Evolutionary conservation across 2,888 invertebrate genomes (phyloP).

Genomic region (Stegophylla sp.): DNA sequence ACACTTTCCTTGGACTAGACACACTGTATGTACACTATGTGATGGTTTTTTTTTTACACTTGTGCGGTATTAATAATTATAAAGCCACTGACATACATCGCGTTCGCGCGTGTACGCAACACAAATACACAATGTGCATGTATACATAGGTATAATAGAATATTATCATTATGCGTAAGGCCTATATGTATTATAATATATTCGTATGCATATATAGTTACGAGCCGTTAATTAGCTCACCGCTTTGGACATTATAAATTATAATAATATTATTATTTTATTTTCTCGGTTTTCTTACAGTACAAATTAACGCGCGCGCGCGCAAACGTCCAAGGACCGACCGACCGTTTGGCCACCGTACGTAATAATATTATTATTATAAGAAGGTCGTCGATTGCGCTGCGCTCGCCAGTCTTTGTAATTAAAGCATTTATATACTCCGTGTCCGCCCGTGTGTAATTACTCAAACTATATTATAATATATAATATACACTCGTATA

Average conservation of each 20-base stretch:
- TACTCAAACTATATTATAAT: background rate
- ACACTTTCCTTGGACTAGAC: too few species aligned
- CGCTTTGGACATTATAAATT: background rate
- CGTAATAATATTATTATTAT: background rate
- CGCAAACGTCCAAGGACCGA: slow-evolving; percentile 20
- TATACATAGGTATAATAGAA: background rate
- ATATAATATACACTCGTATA: too few species aligned
- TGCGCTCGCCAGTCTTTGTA: background rate
- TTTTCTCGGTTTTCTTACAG: background rate
- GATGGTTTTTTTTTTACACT: too few species aligned
- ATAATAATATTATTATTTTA: too few species aligned
- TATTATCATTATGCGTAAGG: too few species aligned
- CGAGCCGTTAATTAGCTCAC: slow-evolving; percentile 11
- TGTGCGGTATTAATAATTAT: background rate
- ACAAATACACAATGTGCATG: background rate
- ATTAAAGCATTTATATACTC: slow-evolving; percentile 19
- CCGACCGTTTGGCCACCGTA: background rate
- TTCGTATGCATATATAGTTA: background rate
- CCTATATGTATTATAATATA: background rate
- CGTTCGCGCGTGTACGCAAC: too few species aligned
- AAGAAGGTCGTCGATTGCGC: background rate
- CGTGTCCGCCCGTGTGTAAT: background rate
- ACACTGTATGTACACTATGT: too few species aligned
- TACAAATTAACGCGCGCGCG: too few species aligned
- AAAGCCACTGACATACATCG: slow-evolving; percentile 5